phyloP scores from a whole-genome alignment of 53 echinoderm and acorn worm species.

The Stichopus horrens region DNA sequence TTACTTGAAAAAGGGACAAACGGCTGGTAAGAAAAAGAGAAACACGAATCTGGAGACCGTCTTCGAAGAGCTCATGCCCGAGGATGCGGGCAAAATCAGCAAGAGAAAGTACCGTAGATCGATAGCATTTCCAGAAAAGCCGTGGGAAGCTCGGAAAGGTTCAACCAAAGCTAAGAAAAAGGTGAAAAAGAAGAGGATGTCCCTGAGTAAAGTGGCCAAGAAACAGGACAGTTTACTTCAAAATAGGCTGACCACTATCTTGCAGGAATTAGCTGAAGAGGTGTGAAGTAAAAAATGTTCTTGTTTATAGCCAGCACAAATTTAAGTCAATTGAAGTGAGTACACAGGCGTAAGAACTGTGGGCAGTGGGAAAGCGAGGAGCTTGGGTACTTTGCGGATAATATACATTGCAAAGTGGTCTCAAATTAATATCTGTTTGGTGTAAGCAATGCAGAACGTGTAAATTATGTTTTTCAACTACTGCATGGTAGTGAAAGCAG shows the following conservation, averaged over 20 bases:
- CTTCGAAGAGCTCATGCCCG: background rate
- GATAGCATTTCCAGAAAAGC: slow-evolving; percentile 34
- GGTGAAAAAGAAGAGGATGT: slow-evolving; percentile 6
- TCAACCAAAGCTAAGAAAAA: background rate
- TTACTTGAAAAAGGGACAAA: slow-evolving; percentile 30
- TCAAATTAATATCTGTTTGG: too few species aligned
- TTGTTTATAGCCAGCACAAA: background rate
- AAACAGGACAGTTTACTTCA: background rate
- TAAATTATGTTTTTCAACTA: too few species aligned
- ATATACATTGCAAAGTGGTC: too few species aligned
- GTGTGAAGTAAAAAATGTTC: background rate
- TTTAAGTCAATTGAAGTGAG: background rate
- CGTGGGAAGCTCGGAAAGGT: slow-evolving; percentile 16
- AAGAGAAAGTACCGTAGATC: slow-evolving; percentile 16
- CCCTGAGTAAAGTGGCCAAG: slow-evolving; percentile 22
- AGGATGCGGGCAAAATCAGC: background rate
- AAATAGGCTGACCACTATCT: slow-evolving; percentile 2
- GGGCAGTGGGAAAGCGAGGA: background rate
- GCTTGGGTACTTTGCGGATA: too few species aligned
- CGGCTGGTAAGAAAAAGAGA: background rate
- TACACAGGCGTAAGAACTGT: background rate
- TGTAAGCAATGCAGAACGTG: too few species aligned
- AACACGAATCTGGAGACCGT: slow-evolving; percentile 38
- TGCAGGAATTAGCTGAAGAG: slow-evolving; percentile 14
- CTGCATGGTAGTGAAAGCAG: too few species aligned